Conservation (phyloP, 37 sponge, comb jelly and placozoan genomes). For the Chondrilla cf. caribensis region DNA sequence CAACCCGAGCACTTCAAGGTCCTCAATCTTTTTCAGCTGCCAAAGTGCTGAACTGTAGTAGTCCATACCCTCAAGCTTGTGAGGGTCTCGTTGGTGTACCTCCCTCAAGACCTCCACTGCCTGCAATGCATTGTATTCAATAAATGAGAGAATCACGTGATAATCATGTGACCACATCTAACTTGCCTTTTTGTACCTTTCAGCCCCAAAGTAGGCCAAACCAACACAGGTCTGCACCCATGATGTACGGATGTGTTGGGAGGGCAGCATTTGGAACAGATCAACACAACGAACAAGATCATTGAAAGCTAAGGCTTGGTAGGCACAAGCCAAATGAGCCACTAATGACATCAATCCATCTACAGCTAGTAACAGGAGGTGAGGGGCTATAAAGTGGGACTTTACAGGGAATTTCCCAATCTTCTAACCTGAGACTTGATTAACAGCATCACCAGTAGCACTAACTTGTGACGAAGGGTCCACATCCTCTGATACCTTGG, state of each 20-base stretch:
- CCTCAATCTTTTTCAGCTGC: conserved; percentile 74
- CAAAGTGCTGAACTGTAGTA: conserved; percentile 80
- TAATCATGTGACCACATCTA: too few species aligned
- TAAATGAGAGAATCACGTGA: too few species aligned
- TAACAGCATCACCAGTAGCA: background rate
- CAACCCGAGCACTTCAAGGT: conserved; percentile 73
- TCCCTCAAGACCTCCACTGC: conserved; percentile 44
- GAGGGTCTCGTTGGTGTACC: conserved; percentile 59
- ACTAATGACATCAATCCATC: conserved; percentile 68
- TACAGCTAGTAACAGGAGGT: background rate
- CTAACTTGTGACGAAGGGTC: background rate
- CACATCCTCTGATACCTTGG: background rate
- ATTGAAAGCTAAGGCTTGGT: conserved; percentile 56
- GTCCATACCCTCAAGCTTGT: conserved; percentile 84
- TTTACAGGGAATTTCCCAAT: too few species aligned
- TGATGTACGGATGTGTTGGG: conserved; percentile 58
- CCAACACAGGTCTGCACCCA: conserved; percentile 83
- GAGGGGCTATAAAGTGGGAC: too few species aligned
- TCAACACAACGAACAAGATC: conserved; percentile 55
- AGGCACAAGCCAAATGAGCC: conserved; percentile 55
- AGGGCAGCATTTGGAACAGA: conserved; percentile 66
- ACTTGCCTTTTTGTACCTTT: conserved; percentile 71
- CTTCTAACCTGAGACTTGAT: background rate
- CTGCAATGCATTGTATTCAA: too few species aligned
- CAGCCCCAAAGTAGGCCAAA: conserved; percentile 66